Percentiles rank a stretch among this genome's conserved stretches.
phyloP scores from a whole-genome alignment of 2,888 invertebrate species.

The Brachypalpus laphriformis region DNA sequence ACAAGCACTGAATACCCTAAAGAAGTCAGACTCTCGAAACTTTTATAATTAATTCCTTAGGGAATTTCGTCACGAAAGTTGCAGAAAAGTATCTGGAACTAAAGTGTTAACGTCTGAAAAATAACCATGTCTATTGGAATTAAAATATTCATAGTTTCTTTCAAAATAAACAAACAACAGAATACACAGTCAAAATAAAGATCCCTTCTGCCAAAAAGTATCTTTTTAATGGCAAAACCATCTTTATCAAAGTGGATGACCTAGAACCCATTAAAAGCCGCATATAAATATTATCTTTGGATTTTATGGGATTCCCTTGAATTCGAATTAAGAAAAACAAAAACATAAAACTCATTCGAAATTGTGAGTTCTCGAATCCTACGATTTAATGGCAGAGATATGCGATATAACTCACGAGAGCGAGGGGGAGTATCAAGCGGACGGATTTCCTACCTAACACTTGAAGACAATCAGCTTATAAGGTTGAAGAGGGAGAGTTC shows the following conservation, averaged over 20 bases:
- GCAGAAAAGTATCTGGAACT: no score
- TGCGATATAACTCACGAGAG: not conserved
- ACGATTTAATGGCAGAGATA: constrained; percentile 11
- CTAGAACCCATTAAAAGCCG: constrained; percentile 18
- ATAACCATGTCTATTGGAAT: not conserved
- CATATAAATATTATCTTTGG: constrained; percentile 30
- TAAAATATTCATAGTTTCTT: not conserved
- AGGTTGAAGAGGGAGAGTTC: constrained; percentile 1
- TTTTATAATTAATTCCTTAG: not conserved
- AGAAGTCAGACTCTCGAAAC: not conserved
- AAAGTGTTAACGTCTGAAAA: not conserved
- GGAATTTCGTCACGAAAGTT: not conserved
- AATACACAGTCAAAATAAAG: no score
- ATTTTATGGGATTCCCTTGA: constrained; percentile 6
- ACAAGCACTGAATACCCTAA: not conserved
- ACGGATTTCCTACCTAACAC: constrained; percentile 16
- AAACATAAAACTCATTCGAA: constrained; percentile 9
- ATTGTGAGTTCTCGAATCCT: not conserved
- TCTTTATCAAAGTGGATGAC: constrained; percentile 17
- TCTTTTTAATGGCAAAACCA: not conserved
- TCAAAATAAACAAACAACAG: not conserved
- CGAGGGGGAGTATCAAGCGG: not conserved
- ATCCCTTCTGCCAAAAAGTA: not conserved
- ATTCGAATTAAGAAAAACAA: constrained; percentile 21
- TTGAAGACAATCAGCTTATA: constrained; percentile 23